Evolutionary conservation across 2,113 vertebrate species (phyloP).

Genomic region (Poecilia latipinna): DNA sequence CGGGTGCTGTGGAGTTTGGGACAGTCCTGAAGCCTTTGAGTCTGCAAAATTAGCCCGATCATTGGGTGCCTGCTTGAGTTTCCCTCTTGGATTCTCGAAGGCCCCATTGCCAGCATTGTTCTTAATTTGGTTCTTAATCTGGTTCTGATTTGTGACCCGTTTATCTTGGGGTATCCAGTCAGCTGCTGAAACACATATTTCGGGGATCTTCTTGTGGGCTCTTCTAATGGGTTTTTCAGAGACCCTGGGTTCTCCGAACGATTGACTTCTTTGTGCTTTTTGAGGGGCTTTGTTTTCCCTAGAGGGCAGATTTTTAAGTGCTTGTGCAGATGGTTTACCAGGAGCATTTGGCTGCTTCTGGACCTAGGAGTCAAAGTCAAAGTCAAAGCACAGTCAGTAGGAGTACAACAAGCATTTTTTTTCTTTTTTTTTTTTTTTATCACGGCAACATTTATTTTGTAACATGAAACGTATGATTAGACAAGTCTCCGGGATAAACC

Average conservation of each 20-base stretch:
- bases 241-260: background rate
- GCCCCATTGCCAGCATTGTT: constrained; percentile 16
- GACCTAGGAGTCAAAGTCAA: constrained; percentile 77
- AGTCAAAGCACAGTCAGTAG: constrained; percentile 73
- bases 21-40: background rate
- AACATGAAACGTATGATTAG: background rate
- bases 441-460: background rate
- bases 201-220: constrained; percentile 27
- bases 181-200: constrained; percentile 56
- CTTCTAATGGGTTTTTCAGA: background rate
- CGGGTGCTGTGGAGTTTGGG: constrained; percentile 19
- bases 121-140: background rate
- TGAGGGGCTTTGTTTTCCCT: background rate
- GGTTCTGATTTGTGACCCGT: constrained; percentile 65
- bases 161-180: constrained; percentile 33
- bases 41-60: background rate
- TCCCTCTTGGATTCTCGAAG: constrained; percentile 6
- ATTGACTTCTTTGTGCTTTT: background rate
- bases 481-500: background rate
- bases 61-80: constrained; percentile 44
- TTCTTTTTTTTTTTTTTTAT: background rate
- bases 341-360: constrained; percentile 63
- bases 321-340: constrained; percentile 65
- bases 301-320: background rate
- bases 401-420: constrained; percentile 31